Evolutionary conservation across 2,888 invertebrate genomes (phyloP).

Genomic region (Drosophila nr. perissopoda): DNA sequence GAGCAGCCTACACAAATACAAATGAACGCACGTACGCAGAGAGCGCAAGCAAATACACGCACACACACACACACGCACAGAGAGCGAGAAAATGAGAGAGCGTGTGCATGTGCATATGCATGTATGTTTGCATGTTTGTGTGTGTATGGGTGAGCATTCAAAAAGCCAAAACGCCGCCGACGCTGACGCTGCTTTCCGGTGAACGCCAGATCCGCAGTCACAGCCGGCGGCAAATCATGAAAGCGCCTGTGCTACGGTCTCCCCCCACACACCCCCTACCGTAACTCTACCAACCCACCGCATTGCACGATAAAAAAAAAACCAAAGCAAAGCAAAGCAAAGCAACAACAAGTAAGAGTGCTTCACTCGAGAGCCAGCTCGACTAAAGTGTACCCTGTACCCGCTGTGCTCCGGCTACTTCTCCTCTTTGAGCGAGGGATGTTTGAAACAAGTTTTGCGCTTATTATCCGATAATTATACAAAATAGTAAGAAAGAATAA

Average conservation of each 20-base stretch:
- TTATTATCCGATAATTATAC: background rate
- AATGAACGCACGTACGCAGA: constrained; percentile 12
- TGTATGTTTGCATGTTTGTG: constrained; percentile 5
- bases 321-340: constrained; percentile 7
- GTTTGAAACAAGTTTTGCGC: background rate
- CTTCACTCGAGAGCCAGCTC: background rate
- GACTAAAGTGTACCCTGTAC: constrained; percentile 1
- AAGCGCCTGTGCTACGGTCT: constrained; percentile 55
- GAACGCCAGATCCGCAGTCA: constrained; percentile 61
- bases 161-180: constrained; percentile 56
- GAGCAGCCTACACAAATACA: constrained; percentile 72
- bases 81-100: constrained; percentile 7
- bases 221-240: constrained; percentile 77
- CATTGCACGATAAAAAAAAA: constrained; percentile 35
- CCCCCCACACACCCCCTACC: constrained; percentile 4
- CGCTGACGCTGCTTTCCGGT: constrained; percentile 68
- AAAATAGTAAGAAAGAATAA: background rate
- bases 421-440: background rate
- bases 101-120: constrained; percentile 10
- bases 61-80: constrained; percentile 1
- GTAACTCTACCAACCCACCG: background rate
- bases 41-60: constrained; percentile 10
- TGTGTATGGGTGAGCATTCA: constrained; percentile 47
- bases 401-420: background rate
- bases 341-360: constrained; percentile 6